Conservation (phyloP, 2,113 vertebrate species). For the Indicator indicator region DNA sequence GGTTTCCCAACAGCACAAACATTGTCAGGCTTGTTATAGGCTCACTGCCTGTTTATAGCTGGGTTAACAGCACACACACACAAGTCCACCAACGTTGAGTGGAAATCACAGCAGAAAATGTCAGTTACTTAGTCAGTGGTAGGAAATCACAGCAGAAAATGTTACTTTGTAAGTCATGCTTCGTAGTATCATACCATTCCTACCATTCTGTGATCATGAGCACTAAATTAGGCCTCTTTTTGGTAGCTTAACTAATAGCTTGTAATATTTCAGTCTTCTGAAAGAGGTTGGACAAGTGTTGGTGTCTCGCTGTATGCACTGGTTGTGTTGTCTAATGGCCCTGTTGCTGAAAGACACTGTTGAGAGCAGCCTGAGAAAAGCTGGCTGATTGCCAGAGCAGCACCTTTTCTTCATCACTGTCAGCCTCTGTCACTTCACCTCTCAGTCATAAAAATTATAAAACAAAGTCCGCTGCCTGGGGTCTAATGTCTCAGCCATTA, state of each 20-base stretch:
- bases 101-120: neutral
- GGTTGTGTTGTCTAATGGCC: neutral
- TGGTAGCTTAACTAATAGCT: neutral
- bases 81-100: neutral
- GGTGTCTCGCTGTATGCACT: neutral
- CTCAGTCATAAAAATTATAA: conserved; percentile 27
- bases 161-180: neutral
- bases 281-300: neutral
- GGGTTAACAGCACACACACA: neutral
- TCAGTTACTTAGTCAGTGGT: neutral
- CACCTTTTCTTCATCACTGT: conserved; percentile 50
- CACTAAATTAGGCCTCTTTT: neutral
- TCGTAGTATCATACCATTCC: too few species aligned
- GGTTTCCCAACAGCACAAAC: neutral
- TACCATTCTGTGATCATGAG: too few species aligned
- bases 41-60: neutral
- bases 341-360: neutral
- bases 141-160: neutral
- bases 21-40: neutral
- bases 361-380: conserved; percentile 1
- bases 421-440: conserved; percentile 32
- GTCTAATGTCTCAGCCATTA: conserved; percentile 37
- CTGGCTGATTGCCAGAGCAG: conserved; percentile 1
- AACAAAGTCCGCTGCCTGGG: conserved; percentile 17
- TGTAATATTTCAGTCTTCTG: neutral